Evolutionary conservation across 2,888 invertebrate genomes (phyloP).

Genomic region (Stratiomys singularior): DNA sequence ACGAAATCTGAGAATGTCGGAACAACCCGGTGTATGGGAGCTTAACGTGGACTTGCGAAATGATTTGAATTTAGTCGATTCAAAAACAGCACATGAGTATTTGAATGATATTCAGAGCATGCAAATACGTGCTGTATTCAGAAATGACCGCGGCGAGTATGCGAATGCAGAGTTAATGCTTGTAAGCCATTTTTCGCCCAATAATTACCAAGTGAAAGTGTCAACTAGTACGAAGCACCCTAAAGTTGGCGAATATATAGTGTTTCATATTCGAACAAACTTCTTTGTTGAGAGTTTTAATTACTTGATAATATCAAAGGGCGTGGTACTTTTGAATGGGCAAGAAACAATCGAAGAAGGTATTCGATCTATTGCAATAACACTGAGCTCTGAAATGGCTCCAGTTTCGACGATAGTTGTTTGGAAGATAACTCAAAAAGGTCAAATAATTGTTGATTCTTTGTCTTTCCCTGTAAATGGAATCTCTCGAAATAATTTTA

Average conservation of each 20-base stretch:
- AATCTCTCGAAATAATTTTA: slow-evolving; percentile 90
- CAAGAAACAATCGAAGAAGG: slow-evolving; percentile 83
- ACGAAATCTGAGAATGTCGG: slow-evolving; percentile 72
- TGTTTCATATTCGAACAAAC: slow-evolving; percentile 93
- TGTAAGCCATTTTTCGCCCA: slow-evolving; percentile 82
- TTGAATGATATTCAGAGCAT: slow-evolving; percentile 75
- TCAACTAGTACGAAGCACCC: slow-evolving; percentile 85
- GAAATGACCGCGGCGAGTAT: slow-evolving; percentile 74
- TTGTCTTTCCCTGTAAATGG: slow-evolving; percentile 97
- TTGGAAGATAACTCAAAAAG: slow-evolving; percentile 85
- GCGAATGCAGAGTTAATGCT: slow-evolving; percentile 77
- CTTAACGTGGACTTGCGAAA: slow-evolving; percentile 79
- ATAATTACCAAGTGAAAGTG: slow-evolving; percentile 85
- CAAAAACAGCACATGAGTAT: slow-evolving; percentile 70
- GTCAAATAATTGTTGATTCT: slow-evolving; percentile 90
- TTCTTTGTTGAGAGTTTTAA: slow-evolving; percentile 89
- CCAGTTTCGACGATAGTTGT: slow-evolving; percentile 91
- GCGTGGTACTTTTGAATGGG: slow-evolving; percentile 85
- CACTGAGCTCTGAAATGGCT: slow-evolving; percentile 88
- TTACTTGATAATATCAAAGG: slow-evolving; percentile 92
- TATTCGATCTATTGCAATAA: slow-evolving; percentile 83
- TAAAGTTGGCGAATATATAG: slow-evolving; percentile 92
- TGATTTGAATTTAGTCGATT: slow-evolving; percentile 69
- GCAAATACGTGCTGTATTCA: slow-evolving; percentile 74
- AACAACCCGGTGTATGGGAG: slow-evolving; percentile 83